A percentile compares a stretch with the other conserved stretches of the same genome.
Evolutionary conservation across 1,140 invertebrate species (phyloP).

Genomic region (Saccostrea cuccullata): DNA sequence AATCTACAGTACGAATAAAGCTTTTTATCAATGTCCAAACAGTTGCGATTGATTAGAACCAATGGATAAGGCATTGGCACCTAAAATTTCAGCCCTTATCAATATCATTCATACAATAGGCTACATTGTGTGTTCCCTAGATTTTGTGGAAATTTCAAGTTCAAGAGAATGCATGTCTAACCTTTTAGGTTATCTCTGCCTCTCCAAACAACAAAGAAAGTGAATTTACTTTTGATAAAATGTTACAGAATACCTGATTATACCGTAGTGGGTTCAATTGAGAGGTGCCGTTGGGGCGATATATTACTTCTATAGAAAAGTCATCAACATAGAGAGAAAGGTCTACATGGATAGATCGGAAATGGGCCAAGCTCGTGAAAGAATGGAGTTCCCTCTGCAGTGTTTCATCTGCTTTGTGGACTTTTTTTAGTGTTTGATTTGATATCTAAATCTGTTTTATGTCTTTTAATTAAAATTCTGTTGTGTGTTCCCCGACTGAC

Average conservation of each 20-base stretch:
- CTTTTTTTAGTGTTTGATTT: constrained; percentile 32
- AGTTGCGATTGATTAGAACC: constrained; percentile 27
- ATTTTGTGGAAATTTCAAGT: constrained; percentile 33
- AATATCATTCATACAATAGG: constrained; percentile 38
- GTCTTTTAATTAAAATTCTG: constrained; percentile 37
- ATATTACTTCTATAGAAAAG: constrained; percentile 36
- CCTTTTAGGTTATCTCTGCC: constrained; percentile 27
- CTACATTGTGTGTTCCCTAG: constrained; percentile 20
- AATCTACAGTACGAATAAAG: constrained; percentile 15
- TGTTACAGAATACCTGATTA: constrained; percentile 37
- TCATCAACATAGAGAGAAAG: constrained; percentile 16
- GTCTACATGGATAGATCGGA: constrained; percentile 25
- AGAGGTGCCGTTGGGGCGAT: constrained; percentile 23
- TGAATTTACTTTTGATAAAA: constrained; percentile 34
- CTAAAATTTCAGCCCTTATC: constrained; percentile 31
- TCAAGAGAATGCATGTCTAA: constrained; percentile 37
- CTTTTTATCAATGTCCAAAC: constrained; percentile 37
- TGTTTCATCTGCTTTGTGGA: constrained; percentile 15
- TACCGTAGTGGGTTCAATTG: constrained; percentile 34
- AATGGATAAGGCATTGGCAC: constrained; percentile 34
- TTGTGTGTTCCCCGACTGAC: background rate
- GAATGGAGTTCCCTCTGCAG: background rate
- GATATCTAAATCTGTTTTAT: constrained; percentile 34
- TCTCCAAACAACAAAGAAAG: constrained; percentile 37
- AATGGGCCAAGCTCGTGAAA: constrained; percentile 23